Evolutionary conservation across 2,113 vertebrate species (phyloP).

Genomic region (Crotophaga sulcirostris): DNA sequence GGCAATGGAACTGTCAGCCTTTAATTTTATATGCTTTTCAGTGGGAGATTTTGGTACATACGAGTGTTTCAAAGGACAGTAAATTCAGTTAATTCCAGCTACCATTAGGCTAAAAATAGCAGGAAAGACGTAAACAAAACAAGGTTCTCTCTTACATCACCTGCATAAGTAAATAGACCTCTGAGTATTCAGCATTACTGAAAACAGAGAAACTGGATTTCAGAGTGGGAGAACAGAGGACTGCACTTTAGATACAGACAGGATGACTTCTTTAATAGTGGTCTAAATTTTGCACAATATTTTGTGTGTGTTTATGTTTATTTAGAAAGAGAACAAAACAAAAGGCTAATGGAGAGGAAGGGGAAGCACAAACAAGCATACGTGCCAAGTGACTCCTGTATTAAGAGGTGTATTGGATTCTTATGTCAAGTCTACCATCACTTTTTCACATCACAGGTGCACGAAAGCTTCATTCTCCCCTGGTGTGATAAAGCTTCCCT

Average conservation of each 20-base stretch:
- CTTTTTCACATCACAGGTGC: not conserved
- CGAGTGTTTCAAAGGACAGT: not conserved
- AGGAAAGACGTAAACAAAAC: not conserved
- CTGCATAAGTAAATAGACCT: not conserved
- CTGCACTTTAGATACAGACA: not conserved
- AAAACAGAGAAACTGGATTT: not conserved
- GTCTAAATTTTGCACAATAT: not conserved
- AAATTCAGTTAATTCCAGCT: not conserved
- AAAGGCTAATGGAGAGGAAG: not conserved
- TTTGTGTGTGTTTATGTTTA: not conserved
- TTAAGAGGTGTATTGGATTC: not conserved
- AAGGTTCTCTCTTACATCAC: not conserved
- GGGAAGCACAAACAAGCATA: not conserved
- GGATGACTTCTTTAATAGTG: not conserved
- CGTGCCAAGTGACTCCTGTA: not conserved
- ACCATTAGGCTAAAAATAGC: not conserved
- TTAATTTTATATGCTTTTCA: not conserved
- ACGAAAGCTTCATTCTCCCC: not conserved
- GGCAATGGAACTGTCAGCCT: not conserved
- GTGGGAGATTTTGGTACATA: not conserved
- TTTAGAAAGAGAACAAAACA: not conserved
- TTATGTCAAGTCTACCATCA: not conserved
- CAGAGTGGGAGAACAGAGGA: not conserved
- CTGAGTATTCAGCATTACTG: not conserved
- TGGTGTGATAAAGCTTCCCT: not conserved